phyloP scores from a whole-genome alignment of 2,113 vertebrate genomes.

The Onychorhynchus coronatus region DNA sequence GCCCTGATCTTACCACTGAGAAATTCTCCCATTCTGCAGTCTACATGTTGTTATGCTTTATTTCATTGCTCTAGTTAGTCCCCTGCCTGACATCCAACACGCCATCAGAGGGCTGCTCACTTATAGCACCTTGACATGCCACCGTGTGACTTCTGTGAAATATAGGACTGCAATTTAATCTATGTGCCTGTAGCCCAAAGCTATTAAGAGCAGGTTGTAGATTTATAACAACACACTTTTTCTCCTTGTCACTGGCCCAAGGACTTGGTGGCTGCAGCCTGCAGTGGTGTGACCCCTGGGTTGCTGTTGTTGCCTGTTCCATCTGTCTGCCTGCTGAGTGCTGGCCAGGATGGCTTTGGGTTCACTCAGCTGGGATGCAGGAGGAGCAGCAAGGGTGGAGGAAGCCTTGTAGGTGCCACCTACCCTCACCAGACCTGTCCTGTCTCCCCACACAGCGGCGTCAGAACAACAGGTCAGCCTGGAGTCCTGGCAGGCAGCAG shows the following conservation, averaged over 20 bases:
- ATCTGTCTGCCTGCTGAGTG: background rate
- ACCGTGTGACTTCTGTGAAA: background rate
- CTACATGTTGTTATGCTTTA: background rate
- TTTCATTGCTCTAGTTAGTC: background rate
- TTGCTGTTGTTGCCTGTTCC: rapidly evolving
- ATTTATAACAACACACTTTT: slow-evolving; percentile 19
- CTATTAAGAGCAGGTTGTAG: slow-evolving; percentile 2
- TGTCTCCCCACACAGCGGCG: background rate
- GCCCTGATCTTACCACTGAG: background rate
- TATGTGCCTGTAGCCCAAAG: background rate
- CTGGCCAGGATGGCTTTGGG: background rate
- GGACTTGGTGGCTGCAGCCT: rapidly evolving
- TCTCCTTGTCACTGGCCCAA: slow-evolving; percentile 23
- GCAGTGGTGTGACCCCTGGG: background rate
- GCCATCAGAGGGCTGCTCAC: background rate
- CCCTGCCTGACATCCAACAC: background rate
- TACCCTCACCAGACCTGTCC: background rate
- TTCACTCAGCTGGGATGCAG: background rate
- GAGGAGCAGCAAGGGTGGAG: background rate
- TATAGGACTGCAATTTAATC: slow-evolving; percentile 41
- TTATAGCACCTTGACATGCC: background rate
- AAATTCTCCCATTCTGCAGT: background rate
- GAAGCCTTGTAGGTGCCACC: background rate
- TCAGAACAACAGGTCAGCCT: background rate
- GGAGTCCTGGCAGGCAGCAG: background rate